A percentile compares a stretch with the other conserved stretches of the same genome.
phyloP scores from a whole-genome alignment of 1,140 invertebrate species.

The Caligus rogercresseyi region DNA sequence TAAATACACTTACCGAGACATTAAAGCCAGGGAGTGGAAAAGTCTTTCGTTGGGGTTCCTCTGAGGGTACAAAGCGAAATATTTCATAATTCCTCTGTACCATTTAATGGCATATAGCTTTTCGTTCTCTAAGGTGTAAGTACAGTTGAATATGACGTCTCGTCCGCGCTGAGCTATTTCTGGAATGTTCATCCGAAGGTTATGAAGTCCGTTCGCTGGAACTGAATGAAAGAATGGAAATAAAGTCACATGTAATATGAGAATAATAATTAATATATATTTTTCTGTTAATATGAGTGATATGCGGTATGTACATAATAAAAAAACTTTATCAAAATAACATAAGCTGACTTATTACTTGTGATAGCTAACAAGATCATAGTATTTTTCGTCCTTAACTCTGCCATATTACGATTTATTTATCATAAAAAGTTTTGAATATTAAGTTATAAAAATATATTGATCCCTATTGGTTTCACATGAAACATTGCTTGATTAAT shows the following conservation, averaged over 20 bases:
- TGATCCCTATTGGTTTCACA: too few species aligned
- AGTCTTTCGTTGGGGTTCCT: conserved; percentile 42
- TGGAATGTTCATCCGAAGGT: conserved; percentile 5
- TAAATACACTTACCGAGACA: conserved; percentile 47
- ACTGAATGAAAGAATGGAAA: conserved; percentile 8
- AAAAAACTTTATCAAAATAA: too few species aligned
- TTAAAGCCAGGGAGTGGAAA: conserved; percentile 44
- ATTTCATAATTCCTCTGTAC: conserved; percentile 60
- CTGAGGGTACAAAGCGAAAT: conserved; percentile 46
- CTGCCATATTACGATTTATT: too few species aligned
- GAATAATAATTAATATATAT: background rate
- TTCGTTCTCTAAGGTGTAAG: conserved; percentile 54
- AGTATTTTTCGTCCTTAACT: too few species aligned
- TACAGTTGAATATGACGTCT: conserved; percentile 32
- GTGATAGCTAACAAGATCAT: too few species aligned
- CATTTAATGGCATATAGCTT: conserved; percentile 63
- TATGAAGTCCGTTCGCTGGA: conserved; percentile 12
- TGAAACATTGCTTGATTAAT: too few species aligned
- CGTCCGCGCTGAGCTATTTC: conserved; percentile 3
- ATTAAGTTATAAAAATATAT: too few species aligned
- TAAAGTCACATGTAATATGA: background rate
- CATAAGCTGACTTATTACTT: too few species aligned
- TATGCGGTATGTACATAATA: too few species aligned
- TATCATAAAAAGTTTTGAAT: too few species aligned
- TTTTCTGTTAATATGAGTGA: too few species aligned